A percentile compares a stretch with the other conserved stretches of the same genome.
phyloP scores from a whole-genome alignment of 2,113 vertebrate species.

The Lepus timidus region DNA sequence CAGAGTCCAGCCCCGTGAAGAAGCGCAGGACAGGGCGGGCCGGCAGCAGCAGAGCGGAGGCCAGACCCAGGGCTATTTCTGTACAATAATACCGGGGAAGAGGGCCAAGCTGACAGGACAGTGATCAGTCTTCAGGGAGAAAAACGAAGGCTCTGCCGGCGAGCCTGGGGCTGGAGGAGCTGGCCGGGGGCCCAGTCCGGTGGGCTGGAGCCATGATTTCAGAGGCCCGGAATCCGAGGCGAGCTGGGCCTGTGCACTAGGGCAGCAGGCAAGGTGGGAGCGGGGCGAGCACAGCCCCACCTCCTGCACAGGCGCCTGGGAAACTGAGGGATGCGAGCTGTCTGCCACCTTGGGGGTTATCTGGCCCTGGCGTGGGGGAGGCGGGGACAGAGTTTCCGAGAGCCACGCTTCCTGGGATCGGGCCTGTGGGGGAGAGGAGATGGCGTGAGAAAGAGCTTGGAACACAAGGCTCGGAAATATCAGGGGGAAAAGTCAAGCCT shows the following conservation, averaged over 20 bases:
- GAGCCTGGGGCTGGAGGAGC: conserved; percentile 45
- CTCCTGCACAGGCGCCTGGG: conserved; percentile 47
- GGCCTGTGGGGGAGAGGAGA: conserved; percentile 66
- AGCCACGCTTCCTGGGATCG: conserved; percentile 64
- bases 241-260: neutral
- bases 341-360: conserved; percentile 72
- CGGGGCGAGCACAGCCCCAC: conserved; percentile 46
- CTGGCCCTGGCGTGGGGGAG: conserved; percentile 26
- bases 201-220: conserved; percentile 78
- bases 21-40: neutral
- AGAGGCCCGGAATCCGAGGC: conserved; percentile 73
- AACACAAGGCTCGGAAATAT: conserved; percentile 69
- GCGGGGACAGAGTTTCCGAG: conserved; percentile 53
- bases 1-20: neutral
- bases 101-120: conserved; percentile 77
- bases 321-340: neutral
- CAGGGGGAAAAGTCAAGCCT: conserved; percentile 64
- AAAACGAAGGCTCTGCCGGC: conserved; percentile 68
- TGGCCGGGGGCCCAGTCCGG: conserved; percentile 55
- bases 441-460: conserved; percentile 76
- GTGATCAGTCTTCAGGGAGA: conserved; percentile 69
- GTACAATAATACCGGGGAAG: conserved; percentile 81
- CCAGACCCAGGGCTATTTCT: conserved; percentile 73
- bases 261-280: conserved; percentile 71
- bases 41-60: neutral